These are phyloP conservation scores for Bucco capensis DNA, from an alignment of 2,113 vertebrate genomes.

Conservation along the genomic window DNA sequence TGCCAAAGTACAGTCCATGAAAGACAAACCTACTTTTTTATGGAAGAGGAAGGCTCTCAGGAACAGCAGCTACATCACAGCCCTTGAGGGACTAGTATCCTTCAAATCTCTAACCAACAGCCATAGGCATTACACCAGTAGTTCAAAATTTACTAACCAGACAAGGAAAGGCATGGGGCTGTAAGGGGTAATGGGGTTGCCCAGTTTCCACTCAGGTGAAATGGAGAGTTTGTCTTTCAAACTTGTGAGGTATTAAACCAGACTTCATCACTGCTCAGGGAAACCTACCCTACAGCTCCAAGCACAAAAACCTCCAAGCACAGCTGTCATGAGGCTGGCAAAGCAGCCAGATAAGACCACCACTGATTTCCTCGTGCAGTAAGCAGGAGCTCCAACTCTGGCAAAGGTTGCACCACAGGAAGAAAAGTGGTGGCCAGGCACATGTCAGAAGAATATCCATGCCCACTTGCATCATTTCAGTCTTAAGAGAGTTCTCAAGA, in stretches of 20 bases:
- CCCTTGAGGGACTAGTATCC: not conserved
- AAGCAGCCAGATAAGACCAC: not conserved
- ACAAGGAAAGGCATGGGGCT: not conserved
- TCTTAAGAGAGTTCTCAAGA: not conserved
- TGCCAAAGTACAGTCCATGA: not conserved
- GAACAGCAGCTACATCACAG: not conserved
- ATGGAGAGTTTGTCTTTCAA: not conserved
- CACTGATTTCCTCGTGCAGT: not conserved
- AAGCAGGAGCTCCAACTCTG: not conserved
- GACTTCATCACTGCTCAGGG: not conserved
- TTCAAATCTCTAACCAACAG: not conserved
- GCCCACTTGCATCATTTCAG: not conserved
- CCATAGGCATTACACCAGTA: rapidly evolving
- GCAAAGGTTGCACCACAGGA: not conserved
- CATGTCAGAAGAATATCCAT: not conserved
- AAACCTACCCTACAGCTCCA: not conserved
- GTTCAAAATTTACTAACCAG: not conserved
- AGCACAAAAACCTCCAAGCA: not conserved
- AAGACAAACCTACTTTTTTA: not conserved
- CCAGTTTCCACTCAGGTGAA: not conserved
- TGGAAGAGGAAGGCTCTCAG: not conserved
- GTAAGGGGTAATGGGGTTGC: not conserved
- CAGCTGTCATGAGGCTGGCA: not conserved
- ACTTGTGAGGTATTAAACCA: not conserved
- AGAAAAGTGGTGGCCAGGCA: not conserved